Percentiles rank a stretch among this genome's conserved stretches.
These are phyloP conservation scores for Ellobium chinense DNA, from an alignment of 2,888 invertebrate genomes.

Conservation along the genomic window DNA sequence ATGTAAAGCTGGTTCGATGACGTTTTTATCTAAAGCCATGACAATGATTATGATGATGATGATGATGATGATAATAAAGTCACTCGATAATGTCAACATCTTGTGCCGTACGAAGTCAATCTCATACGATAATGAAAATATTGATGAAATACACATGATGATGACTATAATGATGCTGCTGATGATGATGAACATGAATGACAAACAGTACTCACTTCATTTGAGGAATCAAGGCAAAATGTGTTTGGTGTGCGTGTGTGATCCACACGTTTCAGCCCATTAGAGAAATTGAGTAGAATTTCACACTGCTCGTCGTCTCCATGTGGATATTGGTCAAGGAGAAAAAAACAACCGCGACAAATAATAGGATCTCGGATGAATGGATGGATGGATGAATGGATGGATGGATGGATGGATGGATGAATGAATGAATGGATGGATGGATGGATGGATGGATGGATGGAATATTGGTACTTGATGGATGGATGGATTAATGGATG, in stretches of 20 bases:
- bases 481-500: background rate
- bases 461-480: background rate
- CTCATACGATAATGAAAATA: too few species aligned
- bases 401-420: background rate
- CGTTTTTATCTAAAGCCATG: too few species aligned
- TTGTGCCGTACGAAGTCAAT: too few species aligned
- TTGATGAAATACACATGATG: too few species aligned
- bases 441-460: background rate
- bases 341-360: background rate
- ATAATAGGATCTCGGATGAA: background rate
- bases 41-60: too few species aligned
- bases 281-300: constrained; percentile 40
- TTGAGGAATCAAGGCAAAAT: constrained; percentile 48
- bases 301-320: constrained; percentile 44
- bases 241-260: constrained; percentile 38
- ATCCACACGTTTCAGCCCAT: constrained; percentile 47
- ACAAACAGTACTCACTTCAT: constrained; percentile 38
- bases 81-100: too few species aligned
- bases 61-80: too few species aligned
- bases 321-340: constrained; percentile 40
- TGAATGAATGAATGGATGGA: background rate
- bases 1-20: too few species aligned
- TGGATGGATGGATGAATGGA: background rate
- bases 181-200: background rate
- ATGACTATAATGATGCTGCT: too few species aligned